A percentile compares a stretch with the other conserved stretches of the same genome.
These are phyloP conservation scores for Manduca sexta DNA, from an alignment of 1,140 invertebrate genomes.

Conservation along the genomic window DNA sequence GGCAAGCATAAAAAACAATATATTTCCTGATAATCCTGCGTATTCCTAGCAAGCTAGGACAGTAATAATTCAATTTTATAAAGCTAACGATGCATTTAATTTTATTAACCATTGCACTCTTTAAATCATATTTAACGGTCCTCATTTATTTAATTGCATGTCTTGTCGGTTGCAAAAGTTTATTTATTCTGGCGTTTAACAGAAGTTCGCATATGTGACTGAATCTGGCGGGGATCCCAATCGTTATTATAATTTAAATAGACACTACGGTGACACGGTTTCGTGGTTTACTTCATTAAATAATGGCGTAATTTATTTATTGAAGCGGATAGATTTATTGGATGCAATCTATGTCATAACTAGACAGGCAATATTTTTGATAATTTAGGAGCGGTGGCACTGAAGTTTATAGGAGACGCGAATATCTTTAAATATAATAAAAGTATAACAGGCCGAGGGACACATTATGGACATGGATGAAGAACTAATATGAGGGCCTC, in stretches of 20 bases:
- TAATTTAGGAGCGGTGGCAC: too few species aligned
- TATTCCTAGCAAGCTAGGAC: too few species aligned
- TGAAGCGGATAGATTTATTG: neutral
- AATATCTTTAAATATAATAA: too few species aligned
- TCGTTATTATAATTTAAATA: slow-evolving; percentile 42
- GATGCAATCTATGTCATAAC: too few species aligned
- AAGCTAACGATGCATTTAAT: neutral
- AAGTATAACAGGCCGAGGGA: too few species aligned
- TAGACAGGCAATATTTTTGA: too few species aligned
- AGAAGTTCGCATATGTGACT: slow-evolving; percentile 18
- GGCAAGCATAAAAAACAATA: too few species aligned
- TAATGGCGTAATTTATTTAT: slow-evolving; percentile 10
- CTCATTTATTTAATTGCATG: slow-evolving; percentile 11
- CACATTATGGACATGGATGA: too few species aligned
- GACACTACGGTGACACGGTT: slow-evolving; percentile 35
- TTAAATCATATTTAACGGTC: slow-evolving; percentile 5
- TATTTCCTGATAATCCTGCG: too few species aligned
- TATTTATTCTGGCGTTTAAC: slow-evolving; percentile 46
- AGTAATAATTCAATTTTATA: neutral
- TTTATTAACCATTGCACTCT: neutral
- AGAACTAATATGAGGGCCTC: too few species aligned
- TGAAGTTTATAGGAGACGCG: too few species aligned
- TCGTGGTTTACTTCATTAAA: slow-evolving; percentile 23
- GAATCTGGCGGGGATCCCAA: slow-evolving; percentile 37
- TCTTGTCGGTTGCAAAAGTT: slow-evolving; percentile 19